A percentile compares a stretch with the other conserved stretches of the same genome.
Evolutionary conservation across 2,113 vertebrate genomes (phyloP).

Genomic region (Sinocyclocheilus anophthalmus): DNA sequence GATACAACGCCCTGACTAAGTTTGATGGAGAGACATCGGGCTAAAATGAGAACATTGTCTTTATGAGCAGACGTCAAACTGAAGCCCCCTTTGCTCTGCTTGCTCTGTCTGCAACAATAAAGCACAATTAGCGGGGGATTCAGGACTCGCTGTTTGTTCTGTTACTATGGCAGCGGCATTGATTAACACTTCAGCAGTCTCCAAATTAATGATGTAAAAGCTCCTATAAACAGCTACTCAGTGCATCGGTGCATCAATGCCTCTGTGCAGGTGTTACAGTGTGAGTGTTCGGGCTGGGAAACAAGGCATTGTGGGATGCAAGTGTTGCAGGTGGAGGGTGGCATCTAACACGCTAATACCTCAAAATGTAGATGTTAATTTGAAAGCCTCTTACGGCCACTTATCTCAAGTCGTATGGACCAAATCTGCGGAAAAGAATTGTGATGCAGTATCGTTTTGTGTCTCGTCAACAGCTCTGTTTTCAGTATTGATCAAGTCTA

Average conservation of each 20-base stretch:
- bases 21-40: constrained; percentile 51
- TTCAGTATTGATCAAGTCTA: constrained; percentile 77
- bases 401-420: constrained; percentile 81
- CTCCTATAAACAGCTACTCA: constrained; percentile 78
- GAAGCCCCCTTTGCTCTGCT: constrained; percentile 54
- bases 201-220: constrained; percentile 75
- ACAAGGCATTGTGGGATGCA: background rate
- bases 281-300: constrained; percentile 66
- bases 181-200: constrained; percentile 76
- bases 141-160: constrained; percentile 80
- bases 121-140: constrained; percentile 84
- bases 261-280: constrained; percentile 78
- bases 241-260: constrained; percentile 74
- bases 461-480: constrained; percentile 64
- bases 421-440: constrained; percentile 73
- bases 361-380: constrained; percentile 85
- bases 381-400: constrained; percentile 83
- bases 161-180: constrained; percentile 83
- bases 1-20: constrained; percentile 47
- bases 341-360: constrained; percentile 73
- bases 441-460: constrained; percentile 75
- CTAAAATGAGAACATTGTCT: constrained; percentile 51
- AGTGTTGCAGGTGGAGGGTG: constrained; percentile 3
- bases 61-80: constrained; percentile 54
- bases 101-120: constrained; percentile 73